Evolutionary conservation across 2,888 invertebrate species (phyloP).

Genomic region (Anoncus sp.): DNA sequence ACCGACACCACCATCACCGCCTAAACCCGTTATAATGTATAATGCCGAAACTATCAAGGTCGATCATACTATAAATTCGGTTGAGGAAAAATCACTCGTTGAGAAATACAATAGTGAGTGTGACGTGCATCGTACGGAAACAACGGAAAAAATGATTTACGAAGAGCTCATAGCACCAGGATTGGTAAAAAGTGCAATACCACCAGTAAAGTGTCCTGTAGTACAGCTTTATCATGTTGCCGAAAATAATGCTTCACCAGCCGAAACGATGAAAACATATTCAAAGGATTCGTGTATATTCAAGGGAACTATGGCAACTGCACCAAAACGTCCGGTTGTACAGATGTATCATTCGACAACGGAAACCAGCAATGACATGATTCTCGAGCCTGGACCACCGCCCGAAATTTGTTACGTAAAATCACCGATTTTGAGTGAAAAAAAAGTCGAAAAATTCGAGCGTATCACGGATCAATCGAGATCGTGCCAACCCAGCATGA

Average conservation of each 20-base stretch:
- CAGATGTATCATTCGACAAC: constrained; percentile 69
- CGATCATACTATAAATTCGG: constrained; percentile 79
- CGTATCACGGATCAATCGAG: constrained; percentile 84
- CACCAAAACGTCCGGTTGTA: constrained; percentile 67
- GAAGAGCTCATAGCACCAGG: constrained; percentile 84
- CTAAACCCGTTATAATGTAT: constrained; percentile 80
- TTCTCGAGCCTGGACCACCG: constrained; percentile 88
- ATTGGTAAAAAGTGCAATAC: constrained; percentile 82
- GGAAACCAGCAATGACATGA: constrained; percentile 62
- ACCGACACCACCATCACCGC: constrained; percentile 67
- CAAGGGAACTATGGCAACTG: constrained; percentile 66
- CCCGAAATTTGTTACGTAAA: constrained; percentile 88
- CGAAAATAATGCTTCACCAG: constrained; percentile 25
- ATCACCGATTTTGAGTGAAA: constrained; percentile 84
- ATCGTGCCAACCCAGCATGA: constrained; percentile 84
- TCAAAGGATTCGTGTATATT: constrained; percentile 61
- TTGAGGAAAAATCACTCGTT: constrained; percentile 80
- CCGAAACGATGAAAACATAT: constrained; percentile 46
- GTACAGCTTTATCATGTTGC: constrained; percentile 76
- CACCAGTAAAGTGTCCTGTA: constrained; percentile 73
- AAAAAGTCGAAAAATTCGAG: constrained; percentile 84
- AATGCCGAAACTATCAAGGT: constrained; percentile 82
- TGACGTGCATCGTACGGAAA: constrained; percentile 75
- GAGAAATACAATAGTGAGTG: constrained; percentile 78
- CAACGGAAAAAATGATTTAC: constrained; percentile 78